phyloP scores from a whole-genome alignment of 2,888 invertebrate genomes.

The Lasioglossum marginatum region DNA sequence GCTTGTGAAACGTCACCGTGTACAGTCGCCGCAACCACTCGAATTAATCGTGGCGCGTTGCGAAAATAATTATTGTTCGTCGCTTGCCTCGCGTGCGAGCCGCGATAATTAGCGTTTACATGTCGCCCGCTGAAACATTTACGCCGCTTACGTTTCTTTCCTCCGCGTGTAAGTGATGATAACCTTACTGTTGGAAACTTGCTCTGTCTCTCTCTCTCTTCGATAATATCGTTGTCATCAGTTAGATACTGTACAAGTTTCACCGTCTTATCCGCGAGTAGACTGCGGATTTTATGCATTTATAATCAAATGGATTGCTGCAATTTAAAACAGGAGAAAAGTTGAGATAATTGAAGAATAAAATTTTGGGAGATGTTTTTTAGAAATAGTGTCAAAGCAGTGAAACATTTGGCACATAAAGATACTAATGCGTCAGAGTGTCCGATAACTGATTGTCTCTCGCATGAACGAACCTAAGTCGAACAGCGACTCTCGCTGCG shows the following conservation, averaged over 20 bases:
- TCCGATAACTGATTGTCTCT: not conserved
- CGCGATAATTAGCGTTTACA: constrained; percentile 73
- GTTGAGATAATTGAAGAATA: too few relatives aligned
- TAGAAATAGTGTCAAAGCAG: too few relatives aligned
- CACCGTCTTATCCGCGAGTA: too few relatives aligned
- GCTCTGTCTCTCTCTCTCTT: constrained; percentile 20
- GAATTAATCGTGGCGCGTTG: constrained; percentile 76
- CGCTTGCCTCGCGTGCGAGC: constrained; percentile 65
- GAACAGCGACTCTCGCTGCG: too few relatives aligned
- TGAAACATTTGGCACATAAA: not conserved
- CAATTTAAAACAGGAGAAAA: too few relatives aligned
- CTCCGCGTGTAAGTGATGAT: constrained; percentile 18
- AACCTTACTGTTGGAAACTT: constrained; percentile 25
- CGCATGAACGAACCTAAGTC: not conserved
- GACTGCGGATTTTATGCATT: not conserved
- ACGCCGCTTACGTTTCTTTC: constrained; percentile 52
- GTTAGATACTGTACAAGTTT: too few relatives aligned
- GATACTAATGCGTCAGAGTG: not conserved
- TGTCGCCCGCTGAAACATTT: constrained; percentile 66
- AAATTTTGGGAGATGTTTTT: too few relatives aligned
- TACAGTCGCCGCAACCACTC: constrained; percentile 67
- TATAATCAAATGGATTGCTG: not conserved
- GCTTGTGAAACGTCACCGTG: constrained; percentile 66
- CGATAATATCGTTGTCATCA: not conserved
- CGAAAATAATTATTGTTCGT: constrained; percentile 78